Evolutionary conservation across 2,113 vertebrate genomes (phyloP).

Genomic region (Rattus norvegicus): GRCr8 NC_086019.1:160679501-160680000

Average conservation of each 20-base stretch:
- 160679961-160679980: not conserved
- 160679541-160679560: not conserved
- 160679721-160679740: not conserved
- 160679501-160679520: not conserved
- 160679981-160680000: not conserved
- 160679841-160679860: not conserved
- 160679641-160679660: not conserved
- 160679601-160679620: not conserved
- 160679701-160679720: not conserved
- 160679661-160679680: accelerated
- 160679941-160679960: not conserved
- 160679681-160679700: not conserved
- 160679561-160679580: not conserved
- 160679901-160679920: not conserved
- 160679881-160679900: not conserved
- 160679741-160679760: not conserved
- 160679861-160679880: not conserved
- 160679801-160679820: not conserved
- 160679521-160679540: not conserved
- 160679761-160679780: not conserved
- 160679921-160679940: not conserved
- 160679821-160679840: not conserved
- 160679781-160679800: not conserved
- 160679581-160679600: accelerated
- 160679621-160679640: constrained; percentile 64